Evolutionary conservation across 2,797 vertebrate genomes (phyloP).

Genomic region (Malurus splendens): DNA sequence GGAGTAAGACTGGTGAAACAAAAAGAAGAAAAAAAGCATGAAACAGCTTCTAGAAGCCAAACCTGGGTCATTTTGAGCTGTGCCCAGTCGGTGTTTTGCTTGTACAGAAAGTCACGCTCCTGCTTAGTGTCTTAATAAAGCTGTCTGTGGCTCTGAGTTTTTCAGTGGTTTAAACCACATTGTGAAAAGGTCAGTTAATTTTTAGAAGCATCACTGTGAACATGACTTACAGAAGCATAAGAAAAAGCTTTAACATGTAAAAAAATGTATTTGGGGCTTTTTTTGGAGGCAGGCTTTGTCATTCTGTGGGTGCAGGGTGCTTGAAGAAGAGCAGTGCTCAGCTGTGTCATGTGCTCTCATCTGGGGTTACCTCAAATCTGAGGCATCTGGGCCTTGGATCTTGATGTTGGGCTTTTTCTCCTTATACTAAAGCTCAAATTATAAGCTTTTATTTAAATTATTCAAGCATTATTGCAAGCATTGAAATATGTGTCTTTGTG

Average conservation of each 20-base stretch:
- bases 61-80: neutral
- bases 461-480: neutral
- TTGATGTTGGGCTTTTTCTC: rapidly evolving
- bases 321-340: neutral
- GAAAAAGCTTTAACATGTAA: neutral
- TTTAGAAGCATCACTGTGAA: neutral
- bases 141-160: neutral
- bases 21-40: no score
- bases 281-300: neutral
- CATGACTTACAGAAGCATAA: rapidly evolving
- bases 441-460: neutral
- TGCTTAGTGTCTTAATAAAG: neutral
- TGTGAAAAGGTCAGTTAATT: neutral
- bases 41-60: neutral
- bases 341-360: neutral
- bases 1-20: neutral
- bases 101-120: neutral
- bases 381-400: neutral
- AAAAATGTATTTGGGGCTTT: neutral
- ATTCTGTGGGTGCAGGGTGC: neutral
- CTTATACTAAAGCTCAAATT: neutral
- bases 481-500: neutral
- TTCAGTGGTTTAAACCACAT: neutral
- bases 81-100: neutral
- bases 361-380: neutral